Conservation (phyloP, 2,797 vertebrate genomes). For the Molossus alvarezi region DNA sequence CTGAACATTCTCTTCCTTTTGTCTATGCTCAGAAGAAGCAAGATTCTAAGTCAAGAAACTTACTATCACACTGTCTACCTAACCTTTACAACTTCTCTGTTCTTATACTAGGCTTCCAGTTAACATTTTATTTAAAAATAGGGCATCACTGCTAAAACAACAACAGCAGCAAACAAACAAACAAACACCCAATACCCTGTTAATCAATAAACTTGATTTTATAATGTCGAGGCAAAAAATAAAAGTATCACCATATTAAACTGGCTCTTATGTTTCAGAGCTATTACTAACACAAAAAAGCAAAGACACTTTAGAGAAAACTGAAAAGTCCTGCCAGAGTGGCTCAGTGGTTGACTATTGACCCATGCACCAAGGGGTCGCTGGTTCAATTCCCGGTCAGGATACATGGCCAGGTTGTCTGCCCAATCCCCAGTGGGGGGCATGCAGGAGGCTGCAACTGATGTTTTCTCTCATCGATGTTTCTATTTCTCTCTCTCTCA, state of each 20-base stretch:
- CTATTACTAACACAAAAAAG: constrained; percentile 5
- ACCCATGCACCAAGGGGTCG: no score
- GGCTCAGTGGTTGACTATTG: no score
- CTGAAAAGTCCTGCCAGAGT: no score
- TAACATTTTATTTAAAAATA: not conserved
- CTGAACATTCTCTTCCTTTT: constrained; percentile 11
- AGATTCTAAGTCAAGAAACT: not conserved
- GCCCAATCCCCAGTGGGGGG: no score
- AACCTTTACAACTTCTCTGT: not conserved
- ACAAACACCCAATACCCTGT: not conserved
- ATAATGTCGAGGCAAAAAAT: not conserved
- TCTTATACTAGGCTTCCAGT: no score
- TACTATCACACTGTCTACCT: not conserved
- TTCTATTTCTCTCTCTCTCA: no score
- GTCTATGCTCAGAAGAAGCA: not conserved
- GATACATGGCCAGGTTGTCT: no score
- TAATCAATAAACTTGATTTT: constrained; percentile 19
- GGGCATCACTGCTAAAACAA: not conserved
- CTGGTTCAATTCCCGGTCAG: no score
- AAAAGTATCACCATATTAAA: not conserved
- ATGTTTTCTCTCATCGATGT: no score
- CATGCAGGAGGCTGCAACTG: no score
- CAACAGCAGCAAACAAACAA: no score
- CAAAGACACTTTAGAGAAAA: constrained; percentile 26
- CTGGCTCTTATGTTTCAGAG: not conserved